phyloP scores from a whole-genome alignment of 1,140 invertebrate species.

The Antheraea mylitta region DNA sequence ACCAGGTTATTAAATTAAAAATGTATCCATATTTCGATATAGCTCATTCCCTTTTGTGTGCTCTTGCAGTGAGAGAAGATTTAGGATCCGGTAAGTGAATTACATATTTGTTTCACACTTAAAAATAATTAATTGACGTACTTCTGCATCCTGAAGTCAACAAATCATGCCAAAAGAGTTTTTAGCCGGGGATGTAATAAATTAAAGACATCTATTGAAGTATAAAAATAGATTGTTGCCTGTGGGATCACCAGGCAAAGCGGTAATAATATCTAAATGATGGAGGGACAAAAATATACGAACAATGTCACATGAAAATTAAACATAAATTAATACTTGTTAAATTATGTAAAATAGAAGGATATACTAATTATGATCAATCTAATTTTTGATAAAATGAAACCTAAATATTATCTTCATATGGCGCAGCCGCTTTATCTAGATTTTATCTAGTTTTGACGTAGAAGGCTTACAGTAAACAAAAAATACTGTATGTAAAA shows the following conservation, averaged over 20 bases:
- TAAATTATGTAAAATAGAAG: no score
- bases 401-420: no score
- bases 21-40: conserved; percentile 99
- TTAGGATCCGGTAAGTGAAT: conserved; percentile 89
- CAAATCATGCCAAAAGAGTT: conserved; percentile 17
- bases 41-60: conserved; percentile 94
- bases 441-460: no score
- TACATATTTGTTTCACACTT: conserved; percentile 44
- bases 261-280: conserved; percentile 22
- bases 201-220: conserved; percentile 59
- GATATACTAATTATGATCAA: no score
- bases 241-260: conserved; percentile 24
- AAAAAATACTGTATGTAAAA: no score
- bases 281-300: no score
- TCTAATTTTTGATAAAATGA: no score
- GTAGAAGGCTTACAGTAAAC: no score
- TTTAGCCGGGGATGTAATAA: conserved; percentile 37
- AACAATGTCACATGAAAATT: no score
- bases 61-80: conserved; percentile 96
- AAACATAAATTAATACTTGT: no score
- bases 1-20: conserved; percentile 98
- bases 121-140: conserved; percentile 16
- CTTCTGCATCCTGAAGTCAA: conserved; percentile 34
- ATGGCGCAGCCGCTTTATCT: no score
- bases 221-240: conserved; percentile 69